Conservation (phyloP, 2,888 invertebrate species). For the Andrena chrysosceles region DNA sequence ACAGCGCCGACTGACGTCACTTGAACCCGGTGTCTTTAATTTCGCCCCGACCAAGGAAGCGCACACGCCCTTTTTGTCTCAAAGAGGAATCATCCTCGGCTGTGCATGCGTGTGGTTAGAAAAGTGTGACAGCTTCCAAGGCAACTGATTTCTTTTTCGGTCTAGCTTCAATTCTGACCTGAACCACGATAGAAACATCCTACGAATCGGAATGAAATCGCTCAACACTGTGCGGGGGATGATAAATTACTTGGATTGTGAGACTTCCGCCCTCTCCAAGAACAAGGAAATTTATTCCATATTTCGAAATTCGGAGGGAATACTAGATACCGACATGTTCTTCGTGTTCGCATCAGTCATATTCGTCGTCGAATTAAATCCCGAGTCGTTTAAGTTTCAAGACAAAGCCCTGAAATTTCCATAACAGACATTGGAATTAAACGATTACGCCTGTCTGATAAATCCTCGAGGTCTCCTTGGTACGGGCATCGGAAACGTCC, state of each 20-base stretch:
- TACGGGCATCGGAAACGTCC: conserved; percentile 17
- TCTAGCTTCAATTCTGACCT: no score
- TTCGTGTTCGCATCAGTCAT: neutral
- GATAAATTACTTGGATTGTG: no score
- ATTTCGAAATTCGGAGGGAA: no score
- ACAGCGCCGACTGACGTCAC: conserved; percentile 15
- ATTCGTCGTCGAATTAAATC: conserved; percentile 2
- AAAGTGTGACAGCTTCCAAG: neutral
- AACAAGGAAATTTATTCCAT: no score
- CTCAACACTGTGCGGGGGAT: no score
- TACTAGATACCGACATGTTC: neutral
- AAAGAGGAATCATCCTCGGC: neutral
- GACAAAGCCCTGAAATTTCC: conserved; percentile 27
- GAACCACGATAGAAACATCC: no score
- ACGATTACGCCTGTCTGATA: conserved; percentile 44
- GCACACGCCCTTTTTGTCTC: neutral
- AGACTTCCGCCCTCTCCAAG: no score
- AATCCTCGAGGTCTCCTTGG: conserved; percentile 45
- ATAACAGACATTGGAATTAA: conserved; percentile 23
- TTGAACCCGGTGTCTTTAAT: conserved; percentile 25
- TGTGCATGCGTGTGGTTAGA: neutral
- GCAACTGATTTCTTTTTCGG: no score
- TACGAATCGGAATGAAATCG: no score
- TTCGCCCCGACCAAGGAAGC: conserved; percentile 4
- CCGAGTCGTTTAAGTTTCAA: neutral